Conservation (phyloP, 2,888 invertebrate species). For the Acronicta psi region DNA sequence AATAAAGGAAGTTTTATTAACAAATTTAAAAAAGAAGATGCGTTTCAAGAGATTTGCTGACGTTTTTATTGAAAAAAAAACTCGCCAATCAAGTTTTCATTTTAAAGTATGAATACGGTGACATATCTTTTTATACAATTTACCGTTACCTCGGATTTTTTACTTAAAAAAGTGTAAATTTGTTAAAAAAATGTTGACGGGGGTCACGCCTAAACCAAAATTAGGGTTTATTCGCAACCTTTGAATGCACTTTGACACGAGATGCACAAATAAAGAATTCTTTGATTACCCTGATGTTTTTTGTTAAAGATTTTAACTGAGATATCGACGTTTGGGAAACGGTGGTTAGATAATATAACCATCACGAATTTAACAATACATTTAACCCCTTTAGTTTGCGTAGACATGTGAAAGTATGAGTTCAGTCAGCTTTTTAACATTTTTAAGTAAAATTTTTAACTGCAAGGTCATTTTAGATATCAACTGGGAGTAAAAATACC, state of each 20-base stretch:
- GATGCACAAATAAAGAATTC: slow-evolving; percentile 75
- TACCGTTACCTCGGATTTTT: slow-evolving; percentile 77
- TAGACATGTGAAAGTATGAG: slow-evolving; percentile 77
- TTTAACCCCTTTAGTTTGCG: slow-evolving; percentile 77
- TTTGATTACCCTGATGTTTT: slow-evolving; percentile 83
- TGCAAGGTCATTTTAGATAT: slow-evolving; percentile 8
- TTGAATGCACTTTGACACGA: slow-evolving; percentile 87
- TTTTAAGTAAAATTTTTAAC: slow-evolving; percentile 19
- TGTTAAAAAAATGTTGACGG: slow-evolving; percentile 83
- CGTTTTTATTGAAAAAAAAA: slow-evolving; percentile 75
- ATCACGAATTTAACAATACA: slow-evolving; percentile 69
- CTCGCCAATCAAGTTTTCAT: slow-evolving; percentile 87
- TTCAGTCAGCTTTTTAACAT: slow-evolving; percentile 61
- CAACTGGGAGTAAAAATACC: neutral
- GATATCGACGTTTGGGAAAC: slow-evolving; percentile 80
- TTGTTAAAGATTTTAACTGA: slow-evolving; percentile 79
- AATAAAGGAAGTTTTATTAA: slow-evolving; percentile 72
- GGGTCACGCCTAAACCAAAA: slow-evolving; percentile 87
- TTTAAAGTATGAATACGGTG: slow-evolving; percentile 80
- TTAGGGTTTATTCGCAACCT: slow-evolving; percentile 86
- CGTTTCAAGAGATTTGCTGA: slow-evolving; percentile 79
- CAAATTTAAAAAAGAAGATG: slow-evolving; percentile 71
- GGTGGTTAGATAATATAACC: slow-evolving; percentile 83
- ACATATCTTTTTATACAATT: slow-evolving; percentile 79
- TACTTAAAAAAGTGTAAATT: slow-evolving; percentile 82